Base-by-base conservation (phyloP, 2,888 invertebrate species). In the Pristionchus exspectatus region DNA sequence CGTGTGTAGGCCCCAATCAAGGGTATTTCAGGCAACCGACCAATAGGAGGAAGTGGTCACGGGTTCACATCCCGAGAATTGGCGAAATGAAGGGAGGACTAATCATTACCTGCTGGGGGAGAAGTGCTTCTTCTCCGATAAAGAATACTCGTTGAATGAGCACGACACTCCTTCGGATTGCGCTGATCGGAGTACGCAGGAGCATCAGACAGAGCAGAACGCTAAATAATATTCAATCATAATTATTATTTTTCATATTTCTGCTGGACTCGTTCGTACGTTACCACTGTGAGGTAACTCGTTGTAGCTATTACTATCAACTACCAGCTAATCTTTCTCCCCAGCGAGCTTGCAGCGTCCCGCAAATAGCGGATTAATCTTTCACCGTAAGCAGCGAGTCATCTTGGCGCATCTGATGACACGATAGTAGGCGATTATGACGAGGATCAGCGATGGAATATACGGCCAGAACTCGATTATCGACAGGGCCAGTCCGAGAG, bases 381-480 rank as follows among this genome's bases (percentile, higher is more conserved):
- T 0, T 44, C 50, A 81, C 81, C 81, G 81, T 24, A 81, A 27
- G 18, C 81, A 81, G 9, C 50, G 24, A 27, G 81, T 81, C 81
- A 81, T 81, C 12, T 21, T 50, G 21, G 18, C 44, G 50, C 81
- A 81, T 50, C 14, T 2, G n/a, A 81, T 44, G 18, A 81, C 50
- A 27, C 81, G 54, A 50, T 1, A 4, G 81, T 81, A 81, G 27
- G n/a, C 10, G 16, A 81, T 27, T 4, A 27, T 16, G 0, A 50
- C 54, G 50, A 54, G n/a, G 14, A 81, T 27, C n/a, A 81, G 27
- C 0, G 50, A 81, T 12, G 81, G 81, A n/a, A 81, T 54, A 27
- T 81, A 81, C 2, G 81, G 81, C 81, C 81, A 81, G 81, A 81
- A 81, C 16, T 81, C 81, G 50, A 81, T 16, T 27, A 81, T 27